phyloP scores from a whole-genome alignment of 2,113 vertebrate species.

The Misgurnus anguillicaudatus region DNA sequence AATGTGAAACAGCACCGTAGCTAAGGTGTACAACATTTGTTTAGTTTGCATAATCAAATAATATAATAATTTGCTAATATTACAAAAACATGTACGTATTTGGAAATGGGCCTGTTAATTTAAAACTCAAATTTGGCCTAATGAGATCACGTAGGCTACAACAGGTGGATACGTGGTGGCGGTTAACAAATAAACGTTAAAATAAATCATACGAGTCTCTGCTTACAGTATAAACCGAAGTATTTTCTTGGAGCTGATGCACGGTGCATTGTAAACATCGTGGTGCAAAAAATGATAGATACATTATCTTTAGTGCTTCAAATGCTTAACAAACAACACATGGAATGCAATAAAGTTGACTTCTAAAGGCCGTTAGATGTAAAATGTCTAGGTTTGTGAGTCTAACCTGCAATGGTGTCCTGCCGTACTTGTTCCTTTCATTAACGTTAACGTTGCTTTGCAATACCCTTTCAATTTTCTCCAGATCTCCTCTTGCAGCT shows the following conservation, averaged over 20 bases:
- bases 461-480: constrained; percentile 80
- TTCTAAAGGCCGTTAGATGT: not conserved
- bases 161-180: constrained; percentile 22
- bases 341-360: not conserved
- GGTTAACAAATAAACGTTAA: not conserved
- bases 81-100: not conserved
- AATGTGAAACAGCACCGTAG: not conserved
- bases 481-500: constrained; percentile 86
- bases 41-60: not conserved
- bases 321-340: not conserved
- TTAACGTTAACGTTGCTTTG: constrained; percentile 86
- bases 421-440: constrained; percentile 83
- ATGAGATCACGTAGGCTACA: not conserved
- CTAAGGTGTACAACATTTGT: not conserved
- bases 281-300: too few relatives aligned
- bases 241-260: constrained; percentile 7
- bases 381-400: not conserved
- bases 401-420: constrained; percentile 93
- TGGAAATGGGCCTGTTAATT: not conserved
- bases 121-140: not conserved
- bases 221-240: not conserved
- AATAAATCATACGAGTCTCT: constrained; percentile 1
- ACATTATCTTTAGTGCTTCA: not conserved
- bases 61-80: not conserved
- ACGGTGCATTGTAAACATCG: constrained; percentile 2